These are phyloP conservation scores for Luffia ferchaultella DNA, from an alignment of 2,888 invertebrate species.

Conservation along the genomic window DNA sequence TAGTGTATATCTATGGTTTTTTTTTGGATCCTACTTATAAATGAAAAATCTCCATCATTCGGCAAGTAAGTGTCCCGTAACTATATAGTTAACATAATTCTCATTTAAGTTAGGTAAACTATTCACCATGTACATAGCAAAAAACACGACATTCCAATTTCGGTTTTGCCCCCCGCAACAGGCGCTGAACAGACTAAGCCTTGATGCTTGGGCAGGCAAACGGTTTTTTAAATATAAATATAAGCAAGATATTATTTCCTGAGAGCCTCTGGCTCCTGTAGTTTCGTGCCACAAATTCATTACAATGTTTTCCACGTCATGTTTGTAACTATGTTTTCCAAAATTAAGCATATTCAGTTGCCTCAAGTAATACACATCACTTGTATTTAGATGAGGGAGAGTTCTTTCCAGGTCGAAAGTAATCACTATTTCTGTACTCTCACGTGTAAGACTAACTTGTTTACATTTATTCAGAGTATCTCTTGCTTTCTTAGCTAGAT, in stretches of 20 bases:
- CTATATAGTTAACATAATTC: background rate
- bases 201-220: background rate
- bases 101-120: background rate
- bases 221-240: conserved; percentile 2
- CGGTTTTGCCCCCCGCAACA: conserved; percentile 4
- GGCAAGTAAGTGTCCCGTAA: conserved; percentile 7
- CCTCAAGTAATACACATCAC: conserved; percentile 8
- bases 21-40: conserved; percentile 6
- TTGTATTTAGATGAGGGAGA: conserved; percentile 7
- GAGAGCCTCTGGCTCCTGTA: conserved; percentile 5
- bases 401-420: conserved; percentile 9
- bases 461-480: background rate
- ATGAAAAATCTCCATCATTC: conserved; percentile 6
- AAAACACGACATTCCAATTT: conserved; percentile 6
- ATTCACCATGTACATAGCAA: conserved; percentile 6
- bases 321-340: conserved; percentile 5
- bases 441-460: background rate
- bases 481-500: conserved; percentile 5
- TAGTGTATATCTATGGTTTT: conserved; percentile 5
- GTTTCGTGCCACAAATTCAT: conserved; percentile 3
- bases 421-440: conserved; percentile 2
- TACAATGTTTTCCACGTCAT: conserved; percentile 4
- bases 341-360: conserved; percentile 8
- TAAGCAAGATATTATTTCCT: conserved; percentile 6
- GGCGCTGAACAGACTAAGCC: conserved; percentile 4